phyloP scores from a whole-genome alignment of 2,797 vertebrate species.

The Simalia tracyae region DNA sequence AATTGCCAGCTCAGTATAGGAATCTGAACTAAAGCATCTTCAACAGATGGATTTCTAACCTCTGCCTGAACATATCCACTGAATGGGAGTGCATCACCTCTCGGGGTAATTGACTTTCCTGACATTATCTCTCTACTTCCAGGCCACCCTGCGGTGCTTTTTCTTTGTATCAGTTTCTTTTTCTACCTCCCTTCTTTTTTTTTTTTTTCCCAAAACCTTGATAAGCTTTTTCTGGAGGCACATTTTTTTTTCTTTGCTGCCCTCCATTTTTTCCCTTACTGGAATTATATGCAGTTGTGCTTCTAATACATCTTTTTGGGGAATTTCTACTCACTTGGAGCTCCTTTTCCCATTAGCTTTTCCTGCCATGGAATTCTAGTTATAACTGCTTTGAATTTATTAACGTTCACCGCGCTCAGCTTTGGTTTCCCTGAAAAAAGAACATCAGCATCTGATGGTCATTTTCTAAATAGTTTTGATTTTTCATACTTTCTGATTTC shows the following conservation, averaged over 20 bases:
- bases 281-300: background rate
- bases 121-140: background rate
- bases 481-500: background rate
- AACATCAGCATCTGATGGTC: background rate
- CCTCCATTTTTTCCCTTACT: background rate
- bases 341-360: background rate
- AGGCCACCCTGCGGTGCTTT: background rate
- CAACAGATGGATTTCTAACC: background rate
- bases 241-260: background rate
- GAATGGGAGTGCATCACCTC: background rate
- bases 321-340: background rate
- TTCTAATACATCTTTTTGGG: background rate
- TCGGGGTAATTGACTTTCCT: background rate
- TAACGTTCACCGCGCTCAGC: background rate
- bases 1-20: background rate
- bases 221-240: background rate
- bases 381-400: background rate
- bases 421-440: background rate
- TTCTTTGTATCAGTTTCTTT: background rate
- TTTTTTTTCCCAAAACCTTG: background rate
- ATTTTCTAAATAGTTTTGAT: background rate
- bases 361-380: background rate
- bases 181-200: background rate
- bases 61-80: background rate
- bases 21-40: background rate